Evolutionary conservation across 1,140 invertebrate species (phyloP).

Genomic region (Lepeophtheirus salmonis): DNA sequence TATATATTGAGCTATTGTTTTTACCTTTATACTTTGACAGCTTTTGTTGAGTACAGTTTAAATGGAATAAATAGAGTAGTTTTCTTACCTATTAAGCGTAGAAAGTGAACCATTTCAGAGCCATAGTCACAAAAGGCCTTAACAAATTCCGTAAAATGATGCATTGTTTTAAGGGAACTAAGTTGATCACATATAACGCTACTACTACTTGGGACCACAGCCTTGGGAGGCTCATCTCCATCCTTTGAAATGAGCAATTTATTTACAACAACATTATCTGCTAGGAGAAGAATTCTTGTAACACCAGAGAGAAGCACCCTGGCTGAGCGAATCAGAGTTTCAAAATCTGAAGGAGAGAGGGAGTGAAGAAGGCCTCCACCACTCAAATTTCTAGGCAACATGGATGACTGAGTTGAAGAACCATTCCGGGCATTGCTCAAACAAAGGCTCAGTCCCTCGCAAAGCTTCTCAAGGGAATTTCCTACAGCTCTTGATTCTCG

Average conservation of each 20-base stretch:
- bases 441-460: background rate
- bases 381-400: background rate
- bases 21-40: too few relatives aligned
- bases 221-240: conserved; percentile 42
- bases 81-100: conserved; percentile 54
- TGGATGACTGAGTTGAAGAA: conserved; percentile 1
- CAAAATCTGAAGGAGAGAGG: conserved; percentile 16
- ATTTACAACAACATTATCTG: conserved; percentile 95
- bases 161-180: conserved; percentile 72
- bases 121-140: conserved; percentile 96
- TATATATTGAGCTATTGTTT: too few relatives aligned
- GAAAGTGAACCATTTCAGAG: conserved; percentile 92
- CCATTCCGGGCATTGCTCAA: background rate
- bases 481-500: conserved; percentile 85
- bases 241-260: conserved; percentile 87
- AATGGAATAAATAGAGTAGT: background rate
- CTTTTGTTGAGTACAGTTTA: too few relatives aligned
- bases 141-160: conserved; percentile 95
- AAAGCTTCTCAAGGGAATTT: conserved; percentile 30
- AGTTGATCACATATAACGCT: conserved; percentile 26
- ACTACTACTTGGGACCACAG: conserved; percentile 17
- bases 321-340: conserved; percentile 66
- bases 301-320: conserved; percentile 80
- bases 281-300: conserved; percentile 84
- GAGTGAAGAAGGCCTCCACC: conserved; percentile 25